Evolutionary conservation across 2,888 invertebrate genomes (phyloP).

Genomic region (Thymelicus sylvestris): DNA sequence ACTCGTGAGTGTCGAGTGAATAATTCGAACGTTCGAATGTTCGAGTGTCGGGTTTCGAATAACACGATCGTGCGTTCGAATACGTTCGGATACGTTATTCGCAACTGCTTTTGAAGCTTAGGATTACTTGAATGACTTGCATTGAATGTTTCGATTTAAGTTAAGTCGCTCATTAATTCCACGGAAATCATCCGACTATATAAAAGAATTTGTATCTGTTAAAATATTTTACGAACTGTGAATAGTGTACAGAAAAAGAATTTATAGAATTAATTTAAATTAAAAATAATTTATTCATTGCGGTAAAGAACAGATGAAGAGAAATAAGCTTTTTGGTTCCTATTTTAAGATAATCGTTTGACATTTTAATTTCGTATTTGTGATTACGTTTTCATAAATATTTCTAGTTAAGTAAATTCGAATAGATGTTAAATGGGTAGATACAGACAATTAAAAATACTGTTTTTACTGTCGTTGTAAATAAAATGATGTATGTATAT

Average conservation of each 20-base stretch:
- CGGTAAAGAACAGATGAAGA: slow-evolving; percentile 49
- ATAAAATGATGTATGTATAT: slow-evolving; percentile 55
- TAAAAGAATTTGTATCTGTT: slow-evolving; percentile 33
- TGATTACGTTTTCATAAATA: slow-evolving; percentile 55
- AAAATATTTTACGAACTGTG: slow-evolving; percentile 47
- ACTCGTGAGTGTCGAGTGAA: slow-evolving; percentile 16
- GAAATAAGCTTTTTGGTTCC: slow-evolving; percentile 72
- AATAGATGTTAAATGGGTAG: slow-evolving; percentile 43
- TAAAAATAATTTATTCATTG: slow-evolving; percentile 75
- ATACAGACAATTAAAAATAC: slow-evolving; percentile 42
- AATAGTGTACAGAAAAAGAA: slow-evolving; percentile 72
- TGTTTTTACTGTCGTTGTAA: slow-evolving; percentile 45
- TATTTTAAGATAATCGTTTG: slow-evolving; percentile 74
- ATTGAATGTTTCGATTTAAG: slow-evolving; percentile 8
- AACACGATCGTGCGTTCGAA: slow-evolving; percentile 21
- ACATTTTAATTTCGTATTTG: slow-evolving; percentile 73
- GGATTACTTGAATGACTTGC: not conserved
- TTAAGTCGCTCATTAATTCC: slow-evolving; percentile 2
- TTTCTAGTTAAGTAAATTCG: slow-evolving; percentile 44
- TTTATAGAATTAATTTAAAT: slow-evolving; percentile 66
- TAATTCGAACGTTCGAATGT: slow-evolving; percentile 19
- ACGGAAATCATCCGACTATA: not conserved
- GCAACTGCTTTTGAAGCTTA: slow-evolving; percentile 14
- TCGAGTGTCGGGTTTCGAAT: not conserved
- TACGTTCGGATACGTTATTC: not conserved